Evolutionary conservation across 1,140 invertebrate genomes (phyloP).

Genomic region (Tetragnatha versicolor): DNA sequence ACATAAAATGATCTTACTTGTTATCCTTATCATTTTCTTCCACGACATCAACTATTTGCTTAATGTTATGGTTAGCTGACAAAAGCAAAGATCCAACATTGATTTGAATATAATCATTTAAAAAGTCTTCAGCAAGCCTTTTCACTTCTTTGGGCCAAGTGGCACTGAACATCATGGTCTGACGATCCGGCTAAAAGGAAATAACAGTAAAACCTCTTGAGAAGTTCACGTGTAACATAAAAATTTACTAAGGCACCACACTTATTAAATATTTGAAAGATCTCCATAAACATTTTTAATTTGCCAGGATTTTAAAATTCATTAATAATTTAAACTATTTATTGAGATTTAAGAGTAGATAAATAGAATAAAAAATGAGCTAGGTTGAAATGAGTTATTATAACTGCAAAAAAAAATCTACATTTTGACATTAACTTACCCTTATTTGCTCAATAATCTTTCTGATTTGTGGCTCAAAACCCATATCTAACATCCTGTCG

Average conservation of each 20-base stretch:
- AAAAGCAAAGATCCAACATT: constrained; percentile 69
- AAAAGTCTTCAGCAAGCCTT: constrained; percentile 68
- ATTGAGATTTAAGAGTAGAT: no score
- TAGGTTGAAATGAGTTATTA: neutral
- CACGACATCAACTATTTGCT: constrained; percentile 67
- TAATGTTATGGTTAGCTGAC: constrained; percentile 70
- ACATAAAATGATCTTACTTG: constrained; percentile 37
- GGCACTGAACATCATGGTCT: constrained; percentile 58
- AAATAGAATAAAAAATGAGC: neutral
- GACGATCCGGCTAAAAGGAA: constrained; percentile 51
- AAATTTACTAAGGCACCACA: no score
- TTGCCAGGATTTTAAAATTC: no score
- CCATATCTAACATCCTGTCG: constrained; percentile 99
- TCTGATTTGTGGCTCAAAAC: constrained; percentile 97
- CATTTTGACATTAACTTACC: neutral
- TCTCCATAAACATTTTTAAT: neutral
- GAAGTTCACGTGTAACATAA: neutral
- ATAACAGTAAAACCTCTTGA: constrained; percentile 59
- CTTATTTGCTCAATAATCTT: constrained; percentile 94
- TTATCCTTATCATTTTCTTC: constrained; percentile 59
- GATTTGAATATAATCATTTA: constrained; percentile 67
- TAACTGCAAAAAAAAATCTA: neutral
- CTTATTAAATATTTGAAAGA: neutral
- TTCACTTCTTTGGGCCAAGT: constrained; percentile 70
- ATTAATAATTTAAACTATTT: no score